Percentiles rank a stretch among this genome's conserved stretches.
Conservation (phyloP, 2,113 vertebrate genomes). For the Corythaixoides concolor region DNA sequence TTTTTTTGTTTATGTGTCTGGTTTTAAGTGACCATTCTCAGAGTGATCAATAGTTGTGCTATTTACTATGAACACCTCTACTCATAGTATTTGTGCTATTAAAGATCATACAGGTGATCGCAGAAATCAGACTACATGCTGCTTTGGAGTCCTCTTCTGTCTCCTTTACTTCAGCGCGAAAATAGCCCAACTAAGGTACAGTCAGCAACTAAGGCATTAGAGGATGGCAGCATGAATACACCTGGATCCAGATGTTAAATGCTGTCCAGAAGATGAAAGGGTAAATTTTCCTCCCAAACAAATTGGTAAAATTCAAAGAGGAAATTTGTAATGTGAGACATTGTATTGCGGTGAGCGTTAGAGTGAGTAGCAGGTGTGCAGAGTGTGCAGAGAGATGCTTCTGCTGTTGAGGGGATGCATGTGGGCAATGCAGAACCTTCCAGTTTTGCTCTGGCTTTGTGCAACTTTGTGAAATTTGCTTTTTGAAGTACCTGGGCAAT, state of each 20-base stretch:
- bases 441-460: neutral
- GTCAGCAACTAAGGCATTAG: neutral
- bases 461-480: neutral
- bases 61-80: neutral
- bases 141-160: neutral
- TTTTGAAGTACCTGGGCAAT: neutral
- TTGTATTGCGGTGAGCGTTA: neutral
- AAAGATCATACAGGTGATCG: neutral
- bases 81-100: neutral
- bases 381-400: neutral
- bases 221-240: neutral
- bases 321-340: neutral
- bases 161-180: neutral
- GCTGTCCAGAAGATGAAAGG: neutral
- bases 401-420: too few species aligned
- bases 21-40: neutral
- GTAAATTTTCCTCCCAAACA: neutral
- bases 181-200: neutral
- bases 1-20: neutral
- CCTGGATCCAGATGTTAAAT: neutral
- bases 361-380: neutral
- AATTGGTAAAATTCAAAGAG: neutral
- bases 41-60: accelerated
- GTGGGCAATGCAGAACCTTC: neutral
- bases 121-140: neutral